Base-by-base conservation (phyloP, 1,140 invertebrate species). In the Saccostrea echinata region DNA sequence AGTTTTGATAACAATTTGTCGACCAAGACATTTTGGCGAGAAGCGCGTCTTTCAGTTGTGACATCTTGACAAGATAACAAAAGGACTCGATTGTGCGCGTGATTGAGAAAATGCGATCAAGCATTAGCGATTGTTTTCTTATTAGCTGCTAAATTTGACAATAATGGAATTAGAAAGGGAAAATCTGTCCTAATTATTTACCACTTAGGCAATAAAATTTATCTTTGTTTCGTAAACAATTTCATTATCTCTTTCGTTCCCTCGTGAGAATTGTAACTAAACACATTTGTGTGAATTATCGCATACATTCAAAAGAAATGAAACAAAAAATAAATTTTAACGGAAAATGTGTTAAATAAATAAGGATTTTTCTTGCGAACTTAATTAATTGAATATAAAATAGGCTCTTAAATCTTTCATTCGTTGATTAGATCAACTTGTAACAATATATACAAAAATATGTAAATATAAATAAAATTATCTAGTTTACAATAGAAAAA, bases 101-200 rank as follows among this genome's bases (percentile, higher is more conserved):
- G 64, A 68, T 68, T 68, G 64, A 68, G 64, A 68, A 68, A 68
- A 68, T 68, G 64, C 64, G 64, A 68, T 68, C 64, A n/a, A 68
- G 64, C 64, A n/a, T 12, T n/a, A 21, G 0, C 64, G 11, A 68
- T 68, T 68, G 64, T 68, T 68, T 68, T 68, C 64, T 68, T 68
- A 68, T 68, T 68, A 68, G 21, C 64, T 68, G 64, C 64, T 68
- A 68, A 68, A 68, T 68, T 24, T 21, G 0, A n/a, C 27, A 9
- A 68, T n/a, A 68, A 68, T 24, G 64, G 64, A 68, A 68, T 68
- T 68, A 68, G n/a, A n/a, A 68, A 68, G 64, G 64, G 64, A 8
- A n/a, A 68, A 68, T 68, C 64, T 68, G 64, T 6, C 64, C 18
- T 68, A 68, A 68, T 68, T 27, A 68, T 68, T 24, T 68, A 68